phyloP scores from a whole-genome alignment of 1,140 invertebrate species.

The Pomacea maculata region DNA sequence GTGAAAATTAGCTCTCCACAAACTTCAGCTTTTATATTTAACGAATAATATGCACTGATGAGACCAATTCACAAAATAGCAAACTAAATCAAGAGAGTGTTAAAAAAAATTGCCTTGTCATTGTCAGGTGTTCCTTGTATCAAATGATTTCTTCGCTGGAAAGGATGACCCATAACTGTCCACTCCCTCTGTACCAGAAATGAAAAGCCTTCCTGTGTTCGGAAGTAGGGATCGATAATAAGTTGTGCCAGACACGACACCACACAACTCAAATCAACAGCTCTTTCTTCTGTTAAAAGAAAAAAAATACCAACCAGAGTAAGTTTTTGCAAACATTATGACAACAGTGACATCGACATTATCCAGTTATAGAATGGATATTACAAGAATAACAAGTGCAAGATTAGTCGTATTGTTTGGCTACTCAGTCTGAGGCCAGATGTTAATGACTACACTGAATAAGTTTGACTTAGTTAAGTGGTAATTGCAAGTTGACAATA shows the following conservation, averaged over 20 bases:
- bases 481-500: not conserved
- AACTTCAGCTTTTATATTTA: too few species aligned
- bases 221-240: slow-evolving; percentile 83
- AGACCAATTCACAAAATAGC: too few species aligned
- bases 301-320: not conserved
- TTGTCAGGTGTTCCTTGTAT: slow-evolving; percentile 38
- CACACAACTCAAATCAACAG: slow-evolving; percentile 88
- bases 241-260: slow-evolving; percentile 88
- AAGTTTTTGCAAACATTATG: not conserved
- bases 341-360: not conserved
- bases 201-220: slow-evolving; percentile 90
- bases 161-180: slow-evolving; percentile 90
- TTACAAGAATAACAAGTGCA: not conserved
- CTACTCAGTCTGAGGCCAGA: too few species aligned
- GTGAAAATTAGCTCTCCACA: too few species aligned
- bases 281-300: slow-evolving; percentile 75
- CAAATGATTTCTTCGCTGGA: slow-evolving; percentile 78
- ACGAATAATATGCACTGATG: too few species aligned
- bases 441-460: not conserved
- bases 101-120: slow-evolving; percentile 31
- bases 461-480: not conserved
- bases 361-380: not conserved
- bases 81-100: too few species aligned
- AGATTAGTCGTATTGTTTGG: not conserved
- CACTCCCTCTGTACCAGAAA: slow-evolving; percentile 93